Evolutionary conservation across 2,113 vertebrate genomes (phyloP), one percentile per base, ranked within the genome.

Genomic region (Atlantisia rogersi): DNA sequence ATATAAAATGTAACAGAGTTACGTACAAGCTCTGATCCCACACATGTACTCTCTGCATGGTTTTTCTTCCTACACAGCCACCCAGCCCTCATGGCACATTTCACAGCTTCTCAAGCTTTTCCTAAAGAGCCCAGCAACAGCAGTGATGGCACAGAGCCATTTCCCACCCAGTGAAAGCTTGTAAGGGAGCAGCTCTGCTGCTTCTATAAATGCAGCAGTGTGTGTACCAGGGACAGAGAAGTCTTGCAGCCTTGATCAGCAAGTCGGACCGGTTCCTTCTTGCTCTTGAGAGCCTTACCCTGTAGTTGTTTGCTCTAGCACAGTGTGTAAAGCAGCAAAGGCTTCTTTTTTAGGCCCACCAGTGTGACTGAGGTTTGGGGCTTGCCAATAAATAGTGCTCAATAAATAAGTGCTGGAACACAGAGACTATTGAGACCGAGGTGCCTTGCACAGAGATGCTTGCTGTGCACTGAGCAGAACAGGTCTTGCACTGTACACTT

Each of bases 21-120:
- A 75, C 17, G 16, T 91, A 48, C 39, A 21, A 76, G 64, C 29
- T 95, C 55, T 56, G 62, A 68, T 95, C 93, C 94, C 80, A 95
- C 94, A 83, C 65, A 40, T 90, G 90, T 93, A 95, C 90, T 55
- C 63, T 82, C 40, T 91, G 82, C 60, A 37, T 70, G 82, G 79
- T 70, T 94, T 91, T 95, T 81, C 93, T 84, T 93, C 93, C 88
- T 94, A 94, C 95, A 18, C 76, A 90, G 7, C 86, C 56, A 60
- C n/a, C 58, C 82, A 93, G 39, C 58, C 52, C 52, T 83, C 0
- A 0, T 88, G 82, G 63, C 31, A 15, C 73, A 52, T 83, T 83
- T 88, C 42, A 28, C 52, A 78, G 44, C 71, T 93, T 90, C 71
- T 64, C 68, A 71, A 84, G 53, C 39, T 93, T 81, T 90, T 92